A percentile compares a stretch with the other conserved stretches of the same genome.
phyloP scores from a whole-genome alignment of 2,113 vertebrate species.

The Chaetura pelagica region DNA sequence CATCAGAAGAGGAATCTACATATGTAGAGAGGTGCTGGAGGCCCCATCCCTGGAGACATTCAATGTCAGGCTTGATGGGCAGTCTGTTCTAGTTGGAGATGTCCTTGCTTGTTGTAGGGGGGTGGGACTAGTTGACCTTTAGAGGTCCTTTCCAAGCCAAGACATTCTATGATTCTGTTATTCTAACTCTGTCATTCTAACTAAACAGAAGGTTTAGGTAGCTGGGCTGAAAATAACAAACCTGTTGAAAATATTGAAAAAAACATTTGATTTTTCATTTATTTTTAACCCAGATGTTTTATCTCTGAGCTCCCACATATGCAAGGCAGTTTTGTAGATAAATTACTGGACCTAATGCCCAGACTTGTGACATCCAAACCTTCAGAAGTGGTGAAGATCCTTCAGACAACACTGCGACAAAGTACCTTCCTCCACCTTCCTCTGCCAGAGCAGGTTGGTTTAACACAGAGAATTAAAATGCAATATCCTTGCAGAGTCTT shows the following conservation, averaged over 20 bases:
- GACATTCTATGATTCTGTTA: too few relatives aligned
- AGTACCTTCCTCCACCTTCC: conserved; percentile 89
- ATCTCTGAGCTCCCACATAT: conserved; percentile 89
- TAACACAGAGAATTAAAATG: not conserved
- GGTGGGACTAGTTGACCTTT: too few relatives aligned
- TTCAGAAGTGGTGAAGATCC: conserved; percentile 90
- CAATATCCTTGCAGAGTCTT: not conserved
- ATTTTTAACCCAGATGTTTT: conserved; percentile 81
- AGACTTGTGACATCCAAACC: conserved; percentile 91
- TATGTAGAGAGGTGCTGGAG: too few relatives aligned
- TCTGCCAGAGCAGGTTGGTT: conserved; percentile 88
- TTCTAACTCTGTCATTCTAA: not conserved
- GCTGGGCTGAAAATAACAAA: not conserved
- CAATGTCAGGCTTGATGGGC: too few relatives aligned
- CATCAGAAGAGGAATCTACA: not conserved
- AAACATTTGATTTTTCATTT: not conserved
- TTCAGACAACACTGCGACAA: conserved; percentile 90
- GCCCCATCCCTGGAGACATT: too few relatives aligned
- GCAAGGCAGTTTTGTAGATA: conserved; percentile 94
- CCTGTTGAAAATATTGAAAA: not conserved
- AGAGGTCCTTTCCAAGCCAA: too few relatives aligned
- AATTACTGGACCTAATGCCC: conserved; percentile 92
- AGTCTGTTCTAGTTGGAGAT: too few relatives aligned
- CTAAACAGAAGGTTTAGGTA: not conserved
- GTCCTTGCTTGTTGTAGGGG: too few relatives aligned